Evolutionary conservation across 1,140 invertebrate genomes (phyloP).

Genomic region (Philaenus spumarius): DNA sequence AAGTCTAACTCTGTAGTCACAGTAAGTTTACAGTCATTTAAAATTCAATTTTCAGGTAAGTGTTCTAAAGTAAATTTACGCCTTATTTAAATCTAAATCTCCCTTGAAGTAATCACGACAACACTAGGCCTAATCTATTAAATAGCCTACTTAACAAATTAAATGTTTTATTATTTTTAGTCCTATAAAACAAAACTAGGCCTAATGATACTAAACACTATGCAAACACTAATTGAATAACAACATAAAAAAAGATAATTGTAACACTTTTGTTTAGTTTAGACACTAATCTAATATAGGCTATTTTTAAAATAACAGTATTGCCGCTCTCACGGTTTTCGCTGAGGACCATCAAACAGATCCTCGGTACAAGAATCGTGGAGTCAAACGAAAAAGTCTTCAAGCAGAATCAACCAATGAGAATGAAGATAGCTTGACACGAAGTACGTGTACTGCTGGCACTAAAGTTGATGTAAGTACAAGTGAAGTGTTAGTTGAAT

Average conservation of each 20-base stretch:
- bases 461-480: constrained; percentile 21
- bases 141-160: not conserved
- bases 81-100: not conserved
- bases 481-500: no score
- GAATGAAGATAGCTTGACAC: constrained; percentile 12
- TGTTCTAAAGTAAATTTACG: no score
- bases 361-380: constrained; percentile 21
- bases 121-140: no score
- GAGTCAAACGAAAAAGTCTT: constrained; percentile 14
- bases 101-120: not conserved
- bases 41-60: no score
- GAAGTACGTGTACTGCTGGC: constrained; percentile 15
- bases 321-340: constrained; percentile 54
- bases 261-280: no score
- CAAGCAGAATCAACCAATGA: constrained; percentile 7
- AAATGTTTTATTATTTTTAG: not conserved
- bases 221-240: not conserved
- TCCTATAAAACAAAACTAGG: not conserved
- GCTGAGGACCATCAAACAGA: constrained; percentile 40
- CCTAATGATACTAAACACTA: not conserved
- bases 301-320: constrained; percentile 37
- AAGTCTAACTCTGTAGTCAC: no score
- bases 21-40: no score
- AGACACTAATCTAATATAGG: not conserved
- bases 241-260: not conserved